Conservation (phyloP, 2,797 vertebrate species). For the Odontamblyopus rebecca region DNA sequence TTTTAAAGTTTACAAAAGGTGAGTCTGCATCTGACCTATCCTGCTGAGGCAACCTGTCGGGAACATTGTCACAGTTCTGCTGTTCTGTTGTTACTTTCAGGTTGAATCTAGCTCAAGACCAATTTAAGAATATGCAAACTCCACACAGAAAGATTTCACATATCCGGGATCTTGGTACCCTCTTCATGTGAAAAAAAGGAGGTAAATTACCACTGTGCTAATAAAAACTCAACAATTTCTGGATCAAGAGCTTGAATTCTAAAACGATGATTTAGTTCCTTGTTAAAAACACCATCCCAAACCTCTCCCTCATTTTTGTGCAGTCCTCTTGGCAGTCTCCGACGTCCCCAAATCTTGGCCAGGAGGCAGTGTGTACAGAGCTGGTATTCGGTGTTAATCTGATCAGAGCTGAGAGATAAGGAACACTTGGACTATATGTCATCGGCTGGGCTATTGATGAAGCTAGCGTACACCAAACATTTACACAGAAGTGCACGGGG, state of each 20-base stretch:
- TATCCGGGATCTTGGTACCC: too few relatives aligned
- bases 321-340: constrained; percentile 31
- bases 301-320: constrained; percentile 21
- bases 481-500: constrained; percentile 48
- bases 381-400: constrained; percentile 65
- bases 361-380: constrained; percentile 64
- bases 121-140: too few relatives aligned
- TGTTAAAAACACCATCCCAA: neutral
- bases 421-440: constrained; percentile 56
- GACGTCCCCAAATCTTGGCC: constrained; percentile 56
- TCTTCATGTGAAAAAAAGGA: too few relatives aligned
- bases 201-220: neutral
- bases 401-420: constrained; percentile 60
- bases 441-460: constrained; percentile 65
- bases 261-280: neutral
- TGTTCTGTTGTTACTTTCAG: too few relatives aligned
- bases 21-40: too few relatives aligned
- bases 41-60: too few relatives aligned
- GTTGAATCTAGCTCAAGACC: too few relatives aligned
- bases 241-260: neutral
- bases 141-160: too few relatives aligned
- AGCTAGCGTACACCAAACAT: constrained; percentile 65
- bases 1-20: too few relatives aligned
- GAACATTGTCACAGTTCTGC: too few relatives aligned
- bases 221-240: neutral